phyloP scores from a whole-genome alignment of 1,140 invertebrate genomes.

The Trichonephila clavipes region DNA sequence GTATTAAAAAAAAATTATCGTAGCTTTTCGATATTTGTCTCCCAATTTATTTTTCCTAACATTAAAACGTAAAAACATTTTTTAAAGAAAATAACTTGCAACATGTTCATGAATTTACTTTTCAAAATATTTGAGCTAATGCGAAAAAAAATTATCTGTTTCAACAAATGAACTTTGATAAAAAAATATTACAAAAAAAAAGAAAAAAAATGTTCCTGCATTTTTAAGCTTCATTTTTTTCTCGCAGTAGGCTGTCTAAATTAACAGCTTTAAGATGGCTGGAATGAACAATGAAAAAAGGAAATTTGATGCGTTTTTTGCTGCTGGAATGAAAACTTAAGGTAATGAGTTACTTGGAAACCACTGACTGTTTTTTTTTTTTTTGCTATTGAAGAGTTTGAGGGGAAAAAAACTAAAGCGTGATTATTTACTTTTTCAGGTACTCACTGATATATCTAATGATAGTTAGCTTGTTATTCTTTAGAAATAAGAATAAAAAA shows the following conservation, averaged over 20 bases:
- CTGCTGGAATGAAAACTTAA: neutral
- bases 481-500: neutral
- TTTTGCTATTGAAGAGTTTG: neutral
- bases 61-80: too few species aligned
- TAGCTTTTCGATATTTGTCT: too few species aligned
- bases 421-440: slow-evolving; percentile 10
- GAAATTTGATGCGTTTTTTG: neutral
- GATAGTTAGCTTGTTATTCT: slow-evolving; percentile 16
- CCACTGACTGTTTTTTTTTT: neutral
- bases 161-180: neutral
- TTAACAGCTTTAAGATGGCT: neutral
- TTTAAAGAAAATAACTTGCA: too few species aligned
- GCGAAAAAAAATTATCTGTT: neutral
- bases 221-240: neutral
- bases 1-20: too few species aligned
- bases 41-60: too few species aligned
- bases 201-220: neutral
- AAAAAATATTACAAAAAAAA: neutral
- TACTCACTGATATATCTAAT: neutral
- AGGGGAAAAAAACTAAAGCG: neutral
- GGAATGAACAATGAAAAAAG: neutral
- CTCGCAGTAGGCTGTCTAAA: neutral
- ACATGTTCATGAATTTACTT: too few species aligned
- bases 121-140: too few species aligned
- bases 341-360: slow-evolving; percentile 34